These are phyloP conservation scores for Drosophila macrospina DNA, from an alignment of 2,888 invertebrate species.

Conservation along the genomic window DNA sequence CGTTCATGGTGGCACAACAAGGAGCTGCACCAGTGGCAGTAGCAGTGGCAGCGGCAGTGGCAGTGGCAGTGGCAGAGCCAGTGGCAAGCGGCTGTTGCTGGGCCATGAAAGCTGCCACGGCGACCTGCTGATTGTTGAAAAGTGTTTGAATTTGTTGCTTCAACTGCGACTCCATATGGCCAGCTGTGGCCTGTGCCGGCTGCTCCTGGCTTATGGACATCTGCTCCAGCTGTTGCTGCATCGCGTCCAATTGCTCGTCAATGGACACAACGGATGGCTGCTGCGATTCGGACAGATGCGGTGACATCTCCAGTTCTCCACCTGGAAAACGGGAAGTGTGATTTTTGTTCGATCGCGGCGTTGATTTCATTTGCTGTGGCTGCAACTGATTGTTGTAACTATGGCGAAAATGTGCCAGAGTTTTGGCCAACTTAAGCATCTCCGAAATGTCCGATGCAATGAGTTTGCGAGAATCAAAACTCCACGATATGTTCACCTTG, in stretches of 20 bases:
- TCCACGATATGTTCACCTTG: constrained; percentile 18
- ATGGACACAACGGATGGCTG: background rate
- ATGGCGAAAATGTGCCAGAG: constrained; percentile 4
- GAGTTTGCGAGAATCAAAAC: constrained; percentile 6
- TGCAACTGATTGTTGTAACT: background rate
- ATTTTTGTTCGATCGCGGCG: background rate
- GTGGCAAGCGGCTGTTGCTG: background rate
- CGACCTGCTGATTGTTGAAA: constrained; percentile 20
- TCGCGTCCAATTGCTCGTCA: background rate
- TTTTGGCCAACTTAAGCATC: constrained; percentile 19
- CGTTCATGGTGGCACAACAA: background rate
- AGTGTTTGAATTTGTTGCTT: constrained; percentile 11
- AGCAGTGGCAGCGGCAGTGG: too few species aligned
- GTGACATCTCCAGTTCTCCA: constrained; percentile 3
- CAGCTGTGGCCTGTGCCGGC: background rate
- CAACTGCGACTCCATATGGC: background rate
- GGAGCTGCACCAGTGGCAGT: too few species aligned
- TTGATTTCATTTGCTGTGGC: background rate
- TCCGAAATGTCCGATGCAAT: constrained; percentile 11
- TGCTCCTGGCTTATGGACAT: background rate
- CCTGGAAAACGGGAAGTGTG: constrained; percentile 2
- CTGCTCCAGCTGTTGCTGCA: background rate
- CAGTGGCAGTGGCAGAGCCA: rapidly evolving
- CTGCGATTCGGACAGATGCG: background rate
- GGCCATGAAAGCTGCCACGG: constrained; percentile 1